Conservation (phyloP, 2,113 vertebrate species). For the Anhinga rufa region DNA sequence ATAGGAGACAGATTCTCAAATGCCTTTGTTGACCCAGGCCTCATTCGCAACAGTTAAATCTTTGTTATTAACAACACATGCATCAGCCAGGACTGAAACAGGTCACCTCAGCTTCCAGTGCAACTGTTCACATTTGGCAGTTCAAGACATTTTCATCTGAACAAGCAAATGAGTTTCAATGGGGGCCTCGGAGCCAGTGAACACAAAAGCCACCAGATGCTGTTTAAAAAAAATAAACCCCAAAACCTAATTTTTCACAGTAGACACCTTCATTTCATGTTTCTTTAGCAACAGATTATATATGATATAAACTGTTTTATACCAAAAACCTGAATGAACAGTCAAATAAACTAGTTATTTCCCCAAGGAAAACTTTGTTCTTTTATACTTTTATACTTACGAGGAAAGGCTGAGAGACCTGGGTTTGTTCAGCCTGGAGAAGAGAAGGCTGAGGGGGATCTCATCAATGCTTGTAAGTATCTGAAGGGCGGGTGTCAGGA, state of each 20-base stretch:
- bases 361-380: background rate
- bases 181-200: background rate
- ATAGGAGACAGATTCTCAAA: background rate
- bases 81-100: background rate
- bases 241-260: background rate
- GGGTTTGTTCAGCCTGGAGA: too few species aligned
- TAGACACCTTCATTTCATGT: background rate
- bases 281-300: background rate
- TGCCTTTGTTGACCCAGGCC: background rate
- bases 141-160: background rate
- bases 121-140: background rate
- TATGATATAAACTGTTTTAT: background rate
- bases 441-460: too few species aligned
- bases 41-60: background rate
- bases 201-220: background rate
- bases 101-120: background rate
- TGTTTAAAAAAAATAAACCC: background rate
- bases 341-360: background rate
- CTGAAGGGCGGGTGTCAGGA: too few species aligned
- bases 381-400: background rate
- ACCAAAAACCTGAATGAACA: background rate
- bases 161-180: background rate
- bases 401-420: too few species aligned
- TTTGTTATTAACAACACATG: background rate
- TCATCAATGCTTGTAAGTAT: too few species aligned